Base-by-base conservation (phyloP, 2,888 invertebrate genomes). In the Odontomyia ornata region DNA sequence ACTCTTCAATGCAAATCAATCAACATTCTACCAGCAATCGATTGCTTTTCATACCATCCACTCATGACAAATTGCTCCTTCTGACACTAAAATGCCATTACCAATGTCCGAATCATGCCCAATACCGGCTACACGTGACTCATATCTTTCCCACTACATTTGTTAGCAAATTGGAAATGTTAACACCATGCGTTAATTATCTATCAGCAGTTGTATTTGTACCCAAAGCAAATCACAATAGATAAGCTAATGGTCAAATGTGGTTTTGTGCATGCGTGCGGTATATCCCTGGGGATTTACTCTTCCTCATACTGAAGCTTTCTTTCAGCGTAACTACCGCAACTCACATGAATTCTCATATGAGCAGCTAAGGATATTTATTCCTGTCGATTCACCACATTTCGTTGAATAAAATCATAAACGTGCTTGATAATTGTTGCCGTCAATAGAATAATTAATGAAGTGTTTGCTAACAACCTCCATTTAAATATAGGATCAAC, bases 221-320 rank as follows among this genome's bases (percentile, higher is more conserved):
- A 52, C 7, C 7, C 3, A 13, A 4, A 52, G 4, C 52, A 52
- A 52, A 52, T 52, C n/a, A 52, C 36, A 52, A 18, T 52, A 52
- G 52, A 52, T 52, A 52, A 52, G 52, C 52, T 52, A 52, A 52
- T 52, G n/a, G 52, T 52, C 52, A 15, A 52, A 52, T 52, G 52
- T 52, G 15, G 52, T 52, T 15, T 13, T 43, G 7, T 43, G 13
- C 52, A 52, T 52, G 18, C 3, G 13, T 52, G 52, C n/a, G 15
- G 13, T 18, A 52, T 9, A 52, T 18, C 52, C 36, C 36, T 9
- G 5, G 9, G 36, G 36, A 36, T 36, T 5, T 36, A 5, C 36
- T 9, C 9, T 36, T 9, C 36, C 36, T 36, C 36, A 52, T 4
- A 52, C 15, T 9, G 18, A 52, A 52, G 52, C 18, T 52, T 52